These are phyloP conservation scores for Protosalanx chinensis DNA, from an alignment of 2,797 vertebrate species.

Conservation along the genomic window DNA sequence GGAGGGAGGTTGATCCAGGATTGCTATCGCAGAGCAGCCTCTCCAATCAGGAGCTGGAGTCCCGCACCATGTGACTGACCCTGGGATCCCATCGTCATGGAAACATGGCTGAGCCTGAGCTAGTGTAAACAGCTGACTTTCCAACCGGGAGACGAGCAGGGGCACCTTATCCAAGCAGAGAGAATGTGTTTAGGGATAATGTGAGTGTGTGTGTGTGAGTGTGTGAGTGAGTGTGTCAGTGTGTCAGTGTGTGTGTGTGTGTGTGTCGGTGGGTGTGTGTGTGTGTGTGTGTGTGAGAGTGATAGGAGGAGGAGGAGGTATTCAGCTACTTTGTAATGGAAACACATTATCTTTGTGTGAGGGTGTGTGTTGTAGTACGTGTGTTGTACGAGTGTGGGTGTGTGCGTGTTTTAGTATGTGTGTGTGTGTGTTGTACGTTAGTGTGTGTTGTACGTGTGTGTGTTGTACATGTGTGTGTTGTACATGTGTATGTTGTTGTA, in stretches of 20 bases:
- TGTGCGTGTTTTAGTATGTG: neutral
- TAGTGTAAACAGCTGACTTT: slow-evolving; percentile 70
- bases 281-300: slow-evolving; percentile 8
- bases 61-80: slow-evolving; percentile 58
- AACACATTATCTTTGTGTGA: slow-evolving; percentile 34
- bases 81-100: slow-evolving; percentile 70
- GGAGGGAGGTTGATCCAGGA: slow-evolving; percentile 44
- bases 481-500: slow-evolving; percentile 15
- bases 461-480: neutral
- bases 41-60: neutral
- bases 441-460: neutral
- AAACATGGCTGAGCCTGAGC: slow-evolving; percentile 70
- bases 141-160: slow-evolving; percentile 53
- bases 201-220: slow-evolving; percentile 23
- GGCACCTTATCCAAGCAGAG: slow-evolving; percentile 60
- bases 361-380: neutral
- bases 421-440: neutral
- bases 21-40: slow-evolving; percentile 51
- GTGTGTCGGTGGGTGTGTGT: slow-evolving; percentile 3
- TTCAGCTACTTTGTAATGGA: slow-evolving; percentile 52
- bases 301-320: slow-evolving; percentile 42
- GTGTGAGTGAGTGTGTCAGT: neutral
- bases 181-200: slow-evolving; percentile 55
- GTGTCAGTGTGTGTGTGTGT: no score
- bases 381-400: slow-evolving; percentile 8